Evolutionary conservation across 1,140 invertebrate species (phyloP), one percentile per base, ranked within the genome.

Genomic region (Teleopsis dalmanni): DNA sequence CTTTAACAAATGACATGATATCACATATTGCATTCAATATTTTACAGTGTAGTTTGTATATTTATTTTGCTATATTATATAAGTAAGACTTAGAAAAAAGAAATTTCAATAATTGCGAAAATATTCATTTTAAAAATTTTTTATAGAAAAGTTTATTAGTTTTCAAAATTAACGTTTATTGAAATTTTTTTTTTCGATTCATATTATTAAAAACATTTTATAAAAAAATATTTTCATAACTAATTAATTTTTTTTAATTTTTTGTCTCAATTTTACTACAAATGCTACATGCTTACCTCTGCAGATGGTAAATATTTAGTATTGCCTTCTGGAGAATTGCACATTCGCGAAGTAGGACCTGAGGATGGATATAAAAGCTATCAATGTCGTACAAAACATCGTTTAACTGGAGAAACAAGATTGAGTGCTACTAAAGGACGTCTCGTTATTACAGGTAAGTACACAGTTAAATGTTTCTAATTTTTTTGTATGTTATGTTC

Each of bases 401-500:
- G 91, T 57, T 79, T 96, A 27, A 94, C 93, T 58, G 89, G 90
- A 58, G 91, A 95, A 77, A 93, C 91, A 52, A 80, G 91, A 70
- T 76, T 93, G 50, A 95, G 91, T 62, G 89, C 90, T 34, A 91
- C 90, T 29, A 95, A 95, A 70, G 91, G 91, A 73, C 79, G 90
- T 62, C 78, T 97, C 48, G 90, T 95, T 72, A 93, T 96, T 73
- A 95, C 93, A 75, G 92, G 93, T 96, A 82, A 83, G 84, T 80
- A 55, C 56, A 31, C 7, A 8, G 13, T 44, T 43, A 58, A 59
- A 57, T 44, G 26, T n/a, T 42, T 16, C 18, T 33, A 5, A 8
- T 5, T 9, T 45, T 55, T 54, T 57, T 59, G n/a, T 14, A 48
- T 6, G 16, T 31, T 19, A 46, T 43, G 46, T 40, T 36, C 13